Percentiles rank a stretch among this genome's conserved stretches.
These are phyloP conservation scores for Machaerirhynchus nigripectus DNA, from an alignment of 2,113 vertebrate species.

Conservation along the genomic window DNA sequence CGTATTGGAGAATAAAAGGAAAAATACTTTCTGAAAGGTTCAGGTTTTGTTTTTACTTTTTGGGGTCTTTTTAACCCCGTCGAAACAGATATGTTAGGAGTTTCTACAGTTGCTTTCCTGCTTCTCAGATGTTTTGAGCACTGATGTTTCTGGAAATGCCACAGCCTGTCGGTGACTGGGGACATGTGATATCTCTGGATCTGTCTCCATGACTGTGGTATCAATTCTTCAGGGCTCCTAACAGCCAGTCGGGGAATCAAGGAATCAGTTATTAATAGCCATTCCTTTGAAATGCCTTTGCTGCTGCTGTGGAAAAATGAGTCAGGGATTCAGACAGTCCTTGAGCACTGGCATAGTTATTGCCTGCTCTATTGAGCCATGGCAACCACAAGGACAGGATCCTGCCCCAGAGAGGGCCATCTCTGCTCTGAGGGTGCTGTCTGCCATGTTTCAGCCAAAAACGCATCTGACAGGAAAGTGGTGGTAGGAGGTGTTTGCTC, in stretches of 20 bases:
- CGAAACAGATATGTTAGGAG: not conserved
- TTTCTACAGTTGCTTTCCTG: not conserved
- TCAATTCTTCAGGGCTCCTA: not conserved
- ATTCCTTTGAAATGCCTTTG: constrained; percentile 3
- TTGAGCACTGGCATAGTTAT: not conserved
- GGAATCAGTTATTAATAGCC: not conserved
- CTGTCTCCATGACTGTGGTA: not conserved
- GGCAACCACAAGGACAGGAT: not conserved
- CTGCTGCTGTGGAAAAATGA: not conserved
- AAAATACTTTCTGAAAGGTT: not conserved
- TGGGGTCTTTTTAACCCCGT: not conserved
- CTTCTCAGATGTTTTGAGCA: not conserved
- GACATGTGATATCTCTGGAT: not conserved
- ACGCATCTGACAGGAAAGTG: not conserved
- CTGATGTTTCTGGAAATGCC: not conserved
- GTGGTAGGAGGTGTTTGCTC: not conserved
- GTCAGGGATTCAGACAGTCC: not conserved
- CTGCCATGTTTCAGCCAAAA: not conserved
- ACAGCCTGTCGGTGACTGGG: not conserved
- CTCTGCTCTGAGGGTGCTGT: not conserved
- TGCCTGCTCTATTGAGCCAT: not conserved
- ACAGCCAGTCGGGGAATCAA: not conserved
- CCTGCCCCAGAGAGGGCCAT: not conserved
- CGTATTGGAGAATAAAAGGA: not conserved
- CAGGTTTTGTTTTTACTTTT: not conserved